Evolutionary conservation across 1,140 invertebrate species (phyloP), one percentile per base, ranked within the genome.

Genomic region (Zaprionus lachaisei): DNA sequence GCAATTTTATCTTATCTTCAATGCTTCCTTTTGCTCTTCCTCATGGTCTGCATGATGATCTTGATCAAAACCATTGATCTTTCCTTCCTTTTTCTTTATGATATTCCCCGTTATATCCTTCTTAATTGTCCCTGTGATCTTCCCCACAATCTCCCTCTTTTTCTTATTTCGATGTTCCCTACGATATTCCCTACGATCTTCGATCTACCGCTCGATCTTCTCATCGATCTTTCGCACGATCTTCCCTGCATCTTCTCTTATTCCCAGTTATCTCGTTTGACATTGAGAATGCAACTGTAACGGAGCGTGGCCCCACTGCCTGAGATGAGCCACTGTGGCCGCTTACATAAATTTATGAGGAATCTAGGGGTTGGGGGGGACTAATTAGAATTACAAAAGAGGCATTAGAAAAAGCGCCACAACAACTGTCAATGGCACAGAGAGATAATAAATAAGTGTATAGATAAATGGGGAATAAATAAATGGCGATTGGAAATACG

Each of bases 401-500:
- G 84, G 81, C 68, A 81, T 89, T 84, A 72, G 84, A 84, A 90
- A 87, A 89, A 89, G 85, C 85, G 85, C 85, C 86, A 90, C 81
- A 89, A 79, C 81, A 84, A 78, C 81, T 84, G 82, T 85, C 83
- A 80, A 79, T 79, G 49, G 72, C 78, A 71, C 68, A 61, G 64
- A 71, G 76, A 89, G 85, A 89, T 89, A 90, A 90, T 89, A 90
- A 90, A 90, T 89, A 90, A 89, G 84, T 75, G 78, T 81, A 81
- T 90, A 89, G 85, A 91, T 90, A 90, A 90, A 90, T 90, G 75
- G 79, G 75, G 85, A 89, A 90, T 90, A 90, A 90, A 90, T 90
- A 90, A 90, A 85, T 82, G 86, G 41, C 85, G 81, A 90, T 90
- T 85, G 85, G 68, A 64, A 78, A 69, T 68, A 90, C 85, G 85